Base-by-base conservation (phyloP, 2,797 vertebrate genomes). In the Pogoniulus pusillus region DNA sequence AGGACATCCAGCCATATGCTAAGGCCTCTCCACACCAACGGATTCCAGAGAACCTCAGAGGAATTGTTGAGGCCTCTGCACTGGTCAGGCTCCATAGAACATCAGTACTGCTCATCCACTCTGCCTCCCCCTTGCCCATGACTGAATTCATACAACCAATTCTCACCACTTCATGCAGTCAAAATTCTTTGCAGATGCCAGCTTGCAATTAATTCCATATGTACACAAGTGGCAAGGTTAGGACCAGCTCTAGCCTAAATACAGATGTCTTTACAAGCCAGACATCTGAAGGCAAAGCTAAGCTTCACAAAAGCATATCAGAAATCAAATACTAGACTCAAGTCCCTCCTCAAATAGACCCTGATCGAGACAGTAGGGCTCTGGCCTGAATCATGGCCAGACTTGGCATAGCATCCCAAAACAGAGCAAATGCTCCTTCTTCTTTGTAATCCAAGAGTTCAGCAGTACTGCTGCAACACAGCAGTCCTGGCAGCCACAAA, bases 161-260 rank as follows among this genome's bases (percentile, higher is more conserved):
- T 43, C 37, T 68, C 9, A 4, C 20, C 37, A 32, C 58, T 49
- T 57, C 1, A 12, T 3, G 27, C 27, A 55, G n/a, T 4, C 23
- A n/a, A 54, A 57, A 24, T 6, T 57, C 35, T 58, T 66, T 35
- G 37, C 74, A 39, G 54, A 32, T 19, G 41, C 30, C 6, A 49
- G 15, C 35, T 20, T 62, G 47, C n/a, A 18, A 41, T 26, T 16
- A 51, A 9, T 29, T 39, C 55, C 10, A 15, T 1, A 0, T 0
- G 0, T 4, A 17, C 29, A 10, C 24, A 32, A 14, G 30, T 7
- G 15, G 19, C 4, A 11, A 78, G 51, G 19, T 54, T 29, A 34
- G 19, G 20, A 59, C 37, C 19, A 32, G 13, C 39, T 41, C 34
- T 64, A 30, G 2, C 18, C 20, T 30, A 39, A 8, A 29, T 9